Evolutionary conservation across 2,797 vertebrate genomes (phyloP).

Genomic region (Tokudaia tokunoshimensis): DNA sequence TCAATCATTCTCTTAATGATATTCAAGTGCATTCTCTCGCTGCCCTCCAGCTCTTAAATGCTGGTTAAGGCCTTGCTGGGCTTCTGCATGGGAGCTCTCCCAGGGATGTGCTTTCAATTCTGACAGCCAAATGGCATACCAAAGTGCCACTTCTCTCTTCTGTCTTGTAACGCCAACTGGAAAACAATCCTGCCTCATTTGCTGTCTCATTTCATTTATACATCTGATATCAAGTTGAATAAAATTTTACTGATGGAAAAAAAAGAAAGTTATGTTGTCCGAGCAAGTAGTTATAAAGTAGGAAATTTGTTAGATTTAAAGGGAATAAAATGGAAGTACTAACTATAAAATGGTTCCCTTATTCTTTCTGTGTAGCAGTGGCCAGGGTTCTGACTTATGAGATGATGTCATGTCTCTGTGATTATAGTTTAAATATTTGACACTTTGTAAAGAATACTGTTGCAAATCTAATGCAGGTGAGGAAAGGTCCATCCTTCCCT

Average conservation of each 20-base stretch:
- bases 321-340: not conserved
- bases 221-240: too few species aligned
- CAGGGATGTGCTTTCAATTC: not conserved
- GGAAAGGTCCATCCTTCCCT: not conserved
- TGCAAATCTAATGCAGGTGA: not conserved
- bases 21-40: not conserved
- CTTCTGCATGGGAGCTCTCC: not conserved
- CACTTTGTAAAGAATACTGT: not conserved
- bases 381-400: not conserved
- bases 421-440: not conserved
- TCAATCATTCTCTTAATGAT: not conserved
- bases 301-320: not conserved
- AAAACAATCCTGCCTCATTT: conserved; percentile 1
- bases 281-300: not conserved
- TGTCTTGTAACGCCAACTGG: not conserved
- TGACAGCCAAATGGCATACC: not conserved
- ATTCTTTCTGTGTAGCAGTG: not conserved
- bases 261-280: not conserved
- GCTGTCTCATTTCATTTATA: too few species aligned
- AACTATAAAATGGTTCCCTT: not conserved
- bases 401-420: not conserved
- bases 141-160: not conserved
- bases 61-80: not conserved
- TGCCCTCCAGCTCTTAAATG: not conserved
- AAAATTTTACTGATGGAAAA: too few species aligned